phyloP scores from a whole-genome alignment of 2,113 vertebrate genomes.

The Australoheros scitulus region DNA sequence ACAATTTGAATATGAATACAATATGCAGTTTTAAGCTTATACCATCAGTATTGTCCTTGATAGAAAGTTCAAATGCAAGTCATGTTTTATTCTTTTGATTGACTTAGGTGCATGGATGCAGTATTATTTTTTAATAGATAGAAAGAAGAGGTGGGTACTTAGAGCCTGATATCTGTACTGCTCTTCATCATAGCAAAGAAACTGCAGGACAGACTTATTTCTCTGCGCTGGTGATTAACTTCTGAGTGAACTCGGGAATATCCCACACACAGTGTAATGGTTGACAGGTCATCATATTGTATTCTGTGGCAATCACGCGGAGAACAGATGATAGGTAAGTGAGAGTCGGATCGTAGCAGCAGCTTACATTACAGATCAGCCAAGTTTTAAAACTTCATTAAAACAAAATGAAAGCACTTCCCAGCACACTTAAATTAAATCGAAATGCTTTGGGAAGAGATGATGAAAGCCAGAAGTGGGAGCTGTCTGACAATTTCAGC shows the following conservation, averaged over 20 bases:
- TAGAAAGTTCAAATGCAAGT: background rate
- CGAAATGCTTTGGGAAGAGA: conserved; percentile 75
- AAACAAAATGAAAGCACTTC: conserved; percentile 81
- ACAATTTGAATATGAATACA: background rate
- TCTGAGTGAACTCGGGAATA: conserved; percentile 42
- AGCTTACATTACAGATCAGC: conserved; percentile 72
- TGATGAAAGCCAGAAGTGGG: conserved; percentile 74
- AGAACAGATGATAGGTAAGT: conserved; percentile 56
- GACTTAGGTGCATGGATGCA: background rate
- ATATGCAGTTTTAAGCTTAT: background rate
- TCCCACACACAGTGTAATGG: conserved; percentile 18
- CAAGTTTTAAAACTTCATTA: conserved; percentile 84
- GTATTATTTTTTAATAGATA: conserved; percentile 6
- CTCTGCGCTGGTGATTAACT: conserved; percentile 58
- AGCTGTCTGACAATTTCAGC: conserved; percentile 78
- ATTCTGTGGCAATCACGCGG: conserved; percentile 44
- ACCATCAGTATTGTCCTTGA: background rate
- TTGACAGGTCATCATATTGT: conserved; percentile 54
- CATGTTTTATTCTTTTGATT: background rate
- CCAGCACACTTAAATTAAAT: conserved; percentile 78
- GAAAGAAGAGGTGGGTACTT: conserved; percentile 4
- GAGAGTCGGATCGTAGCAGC: conserved; percentile 60
- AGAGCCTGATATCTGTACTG: background rate
- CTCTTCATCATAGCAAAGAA: conserved; percentile 25
- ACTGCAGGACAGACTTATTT: conserved; percentile 27